Evolutionary conservation across 2,113 vertebrate genomes (phyloP).

Genomic region (Cathartes aura): DNA sequence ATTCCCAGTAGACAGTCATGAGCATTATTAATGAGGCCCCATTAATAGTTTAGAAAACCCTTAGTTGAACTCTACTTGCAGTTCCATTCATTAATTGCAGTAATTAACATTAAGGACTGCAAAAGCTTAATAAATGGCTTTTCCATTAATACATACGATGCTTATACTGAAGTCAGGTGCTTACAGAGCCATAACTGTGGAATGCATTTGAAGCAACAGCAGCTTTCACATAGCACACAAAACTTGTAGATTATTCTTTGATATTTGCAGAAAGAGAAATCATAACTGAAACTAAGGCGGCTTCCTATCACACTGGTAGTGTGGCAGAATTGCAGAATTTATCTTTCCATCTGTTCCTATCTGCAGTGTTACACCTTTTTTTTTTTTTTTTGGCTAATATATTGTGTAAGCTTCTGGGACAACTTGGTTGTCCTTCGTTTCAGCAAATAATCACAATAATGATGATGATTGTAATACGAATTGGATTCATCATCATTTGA

Average conservation of each 20-base stretch:
- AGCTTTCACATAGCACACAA: background rate
- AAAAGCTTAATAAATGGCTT: constrained; percentile 40
- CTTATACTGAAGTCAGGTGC: background rate
- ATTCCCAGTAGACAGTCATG: constrained; percentile 7
- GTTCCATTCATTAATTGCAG: constrained; percentile 58
- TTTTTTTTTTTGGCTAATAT: background rate
- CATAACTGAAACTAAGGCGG: background rate
- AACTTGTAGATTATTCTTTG: background rate
- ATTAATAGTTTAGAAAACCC: constrained; percentile 66
- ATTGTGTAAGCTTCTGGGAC: background rate
- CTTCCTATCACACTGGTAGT: background rate
- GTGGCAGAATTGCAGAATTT: background rate
- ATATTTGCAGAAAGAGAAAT: background rate
- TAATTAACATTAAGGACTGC: constrained; percentile 57
- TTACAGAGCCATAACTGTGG: background rate
- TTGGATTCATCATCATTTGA: background rate
- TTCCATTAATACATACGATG: background rate
- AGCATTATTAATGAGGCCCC: constrained; percentile 46
- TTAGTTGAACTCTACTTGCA: constrained; percentile 30
- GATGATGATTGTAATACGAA: background rate
- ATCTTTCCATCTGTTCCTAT: background rate
- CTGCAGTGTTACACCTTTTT: background rate
- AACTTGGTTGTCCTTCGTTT: background rate
- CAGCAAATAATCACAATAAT: background rate
- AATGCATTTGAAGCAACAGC: background rate